Conservation (phyloP, 2,113 vertebrate genomes). For the Suncus etruscus region DNA sequence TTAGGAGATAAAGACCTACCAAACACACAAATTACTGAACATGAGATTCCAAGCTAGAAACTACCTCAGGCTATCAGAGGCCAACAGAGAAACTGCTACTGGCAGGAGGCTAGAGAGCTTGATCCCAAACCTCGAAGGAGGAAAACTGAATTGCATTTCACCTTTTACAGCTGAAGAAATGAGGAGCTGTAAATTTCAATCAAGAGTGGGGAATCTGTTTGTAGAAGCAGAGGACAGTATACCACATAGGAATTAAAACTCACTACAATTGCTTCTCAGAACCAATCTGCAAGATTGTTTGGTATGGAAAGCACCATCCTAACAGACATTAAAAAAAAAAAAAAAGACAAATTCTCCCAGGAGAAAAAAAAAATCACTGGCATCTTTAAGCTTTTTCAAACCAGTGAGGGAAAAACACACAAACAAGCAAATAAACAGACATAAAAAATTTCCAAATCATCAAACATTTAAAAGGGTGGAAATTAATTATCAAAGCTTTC, state of each 20-base stretch:
- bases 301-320: background rate
- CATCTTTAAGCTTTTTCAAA: background rate
- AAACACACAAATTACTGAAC: background rate
- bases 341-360: background rate
- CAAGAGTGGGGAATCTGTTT: background rate
- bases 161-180: slow-evolving; percentile 2
- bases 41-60: background rate
- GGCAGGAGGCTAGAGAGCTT: background rate
- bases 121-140: background rate
- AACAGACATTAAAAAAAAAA: background rate
- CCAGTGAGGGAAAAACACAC: no score
- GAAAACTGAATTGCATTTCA: background rate
- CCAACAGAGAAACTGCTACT: background rate
- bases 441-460: background rate
- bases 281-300: background rate
- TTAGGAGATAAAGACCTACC: background rate
- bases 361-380: background rate
- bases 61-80: background rate
- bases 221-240: background rate
- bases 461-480: background rate
- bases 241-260: background rate
- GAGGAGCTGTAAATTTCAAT: background rate
- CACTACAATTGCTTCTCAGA: background rate
- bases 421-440: no score
- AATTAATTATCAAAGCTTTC: background rate